Conservation (phyloP, 1,140 invertebrate genomes). For the Ganaspis sp. region DNA sequence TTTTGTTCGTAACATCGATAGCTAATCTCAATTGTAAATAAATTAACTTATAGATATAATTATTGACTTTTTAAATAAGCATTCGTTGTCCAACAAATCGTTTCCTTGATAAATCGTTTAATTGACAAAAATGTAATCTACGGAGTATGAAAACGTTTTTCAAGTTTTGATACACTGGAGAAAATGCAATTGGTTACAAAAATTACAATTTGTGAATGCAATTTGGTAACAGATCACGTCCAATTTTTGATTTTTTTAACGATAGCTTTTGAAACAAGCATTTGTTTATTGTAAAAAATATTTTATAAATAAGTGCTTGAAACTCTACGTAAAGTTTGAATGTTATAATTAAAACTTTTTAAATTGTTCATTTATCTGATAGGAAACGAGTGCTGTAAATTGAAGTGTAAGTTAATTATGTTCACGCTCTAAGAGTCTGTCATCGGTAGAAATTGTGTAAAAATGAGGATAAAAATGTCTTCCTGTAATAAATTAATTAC, state of each 20-base stretch:
- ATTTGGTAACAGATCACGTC: neutral
- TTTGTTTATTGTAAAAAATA: too few relatives aligned
- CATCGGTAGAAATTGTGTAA: neutral
- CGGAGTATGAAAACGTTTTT: too few relatives aligned
- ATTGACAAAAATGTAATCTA: too few relatives aligned
- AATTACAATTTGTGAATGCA: neutral
- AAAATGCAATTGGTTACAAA: neutral
- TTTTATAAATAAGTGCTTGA: too few relatives aligned
- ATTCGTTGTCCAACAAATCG: neutral
- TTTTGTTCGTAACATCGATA: constrained; percentile 52
- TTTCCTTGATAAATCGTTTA: too few relatives aligned
- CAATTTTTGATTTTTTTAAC: neutral
- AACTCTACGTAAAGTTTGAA: too few relatives aligned
- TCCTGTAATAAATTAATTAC: neutral
- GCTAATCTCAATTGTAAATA: constrained; percentile 62
- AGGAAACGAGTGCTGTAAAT: constrained; percentile 12
- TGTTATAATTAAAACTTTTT: neutral
- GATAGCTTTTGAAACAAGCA: neutral
- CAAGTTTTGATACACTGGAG: too few relatives aligned
- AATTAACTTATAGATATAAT: constrained; percentile 48
- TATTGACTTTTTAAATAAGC: constrained; percentile 3
- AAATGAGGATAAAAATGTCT: neutral
- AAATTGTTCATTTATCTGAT: neutral
- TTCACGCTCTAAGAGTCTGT: constrained; percentile 11
- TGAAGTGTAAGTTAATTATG: constrained; percentile 11